phyloP scores from a whole-genome alignment of 2,797 vertebrate species.

The Epinephelus malabaricus region DNA sequence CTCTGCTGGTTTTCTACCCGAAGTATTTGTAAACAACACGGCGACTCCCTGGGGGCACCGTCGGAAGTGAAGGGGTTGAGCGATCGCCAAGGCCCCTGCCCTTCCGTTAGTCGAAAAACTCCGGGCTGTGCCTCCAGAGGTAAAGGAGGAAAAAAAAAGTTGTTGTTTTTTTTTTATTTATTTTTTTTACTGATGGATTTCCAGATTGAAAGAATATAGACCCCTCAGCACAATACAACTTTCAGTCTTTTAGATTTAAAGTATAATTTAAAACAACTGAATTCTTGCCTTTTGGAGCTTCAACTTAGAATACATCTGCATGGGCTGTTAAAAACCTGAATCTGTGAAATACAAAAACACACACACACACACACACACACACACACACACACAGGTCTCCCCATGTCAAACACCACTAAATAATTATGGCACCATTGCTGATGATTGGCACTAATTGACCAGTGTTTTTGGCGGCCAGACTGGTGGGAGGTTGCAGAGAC shows the following conservation, averaged over 20 bases:
- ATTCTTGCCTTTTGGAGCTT: neutral
- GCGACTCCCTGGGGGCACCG: too few species aligned
- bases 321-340: constrained; percentile 20
- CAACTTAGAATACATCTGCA: neutral
- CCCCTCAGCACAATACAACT: neutral
- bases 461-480: constrained; percentile 44
- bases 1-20: too few species aligned
- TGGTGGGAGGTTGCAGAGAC: constrained; percentile 56
- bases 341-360: constrained; percentile 1
- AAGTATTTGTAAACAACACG: too few species aligned
- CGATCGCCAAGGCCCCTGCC: too few species aligned
- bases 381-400: constrained; percentile 38
- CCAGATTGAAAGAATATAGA: neutral
- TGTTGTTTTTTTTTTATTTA: too few species aligned
- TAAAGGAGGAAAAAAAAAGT: too few species aligned
- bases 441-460: constrained; percentile 79
- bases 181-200: too few species aligned
- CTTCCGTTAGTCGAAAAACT: too few species aligned
- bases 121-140: too few species aligned
- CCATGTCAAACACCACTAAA: constrained; percentile 63
- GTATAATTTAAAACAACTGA: neutral
- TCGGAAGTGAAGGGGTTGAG: too few species aligned
- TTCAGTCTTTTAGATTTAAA: neutral
- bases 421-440: constrained; percentile 58
- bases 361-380: constrained; percentile 15